Base-by-base conservation (phyloP, 2,797 vertebrate species). In the Enteromius unitaeniatus region DNA sequence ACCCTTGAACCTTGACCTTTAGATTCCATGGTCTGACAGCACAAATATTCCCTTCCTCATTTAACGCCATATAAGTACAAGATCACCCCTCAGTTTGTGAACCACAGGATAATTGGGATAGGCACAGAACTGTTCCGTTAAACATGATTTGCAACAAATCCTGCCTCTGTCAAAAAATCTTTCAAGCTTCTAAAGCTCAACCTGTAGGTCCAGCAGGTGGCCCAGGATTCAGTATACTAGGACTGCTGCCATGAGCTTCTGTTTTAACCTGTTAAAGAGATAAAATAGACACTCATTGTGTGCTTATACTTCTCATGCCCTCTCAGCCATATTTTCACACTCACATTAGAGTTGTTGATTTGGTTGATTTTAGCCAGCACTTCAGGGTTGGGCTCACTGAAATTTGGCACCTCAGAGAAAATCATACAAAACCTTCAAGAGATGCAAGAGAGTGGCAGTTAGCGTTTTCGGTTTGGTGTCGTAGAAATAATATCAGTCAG, bases 331-430 rank as follows among this genome's bases (percentile, higher is more conserved):
- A 21, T n/a, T 17, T 74, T 42, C 11, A 58, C 86, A 91, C 93
- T 90, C 95, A 97, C 96, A 89, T 89, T 53, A 8, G 68, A 90
- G 92, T 95, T 95, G 87, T 90, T 95, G 79, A 89, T 85, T 77
- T 82, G 85, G 73, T 82, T 85, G 47, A 83, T 88, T 86, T 95
- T 95, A 84, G 93, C 93, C 19, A 92, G 0, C 79, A 95, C 92
- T 76, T 96, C 96, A 0, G 89, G 92, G 87, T 95, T 96, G 83
- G 96, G 96, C 34, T 97, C 96, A 9, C 96, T 97, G 92, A 96
- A 97, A 91, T 97, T 96, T 88, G 96, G 96, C 87, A 95, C 92
- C 93, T 97, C 96, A 13, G 96, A 97, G 87, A 96, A 97, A 23
- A 96, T 94, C 96, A 97, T 97, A 89, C 96, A 97, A 91, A 97